A percentile compares a stretch with the other conserved stretches of the same genome.
phyloP scores from a whole-genome alignment of 1,140 invertebrate genomes.

The Drosophila leontia region DNA sequence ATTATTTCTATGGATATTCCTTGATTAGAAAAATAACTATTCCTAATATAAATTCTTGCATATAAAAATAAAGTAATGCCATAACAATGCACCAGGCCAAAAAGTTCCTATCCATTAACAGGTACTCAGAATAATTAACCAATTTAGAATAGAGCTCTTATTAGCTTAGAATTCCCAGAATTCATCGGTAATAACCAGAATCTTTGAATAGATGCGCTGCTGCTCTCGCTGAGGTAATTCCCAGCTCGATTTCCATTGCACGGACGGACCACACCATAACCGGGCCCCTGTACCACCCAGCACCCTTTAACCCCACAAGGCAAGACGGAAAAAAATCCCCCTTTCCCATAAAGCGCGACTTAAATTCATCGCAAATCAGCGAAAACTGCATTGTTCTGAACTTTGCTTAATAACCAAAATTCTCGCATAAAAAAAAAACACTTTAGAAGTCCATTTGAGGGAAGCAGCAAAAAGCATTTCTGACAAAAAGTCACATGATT shows the following conservation, averaged over 20 bases:
- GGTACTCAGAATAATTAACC: slow-evolving; percentile 5
- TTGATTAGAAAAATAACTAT: neutral
- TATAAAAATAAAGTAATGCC: neutral
- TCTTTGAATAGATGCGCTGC: slow-evolving; percentile 22
- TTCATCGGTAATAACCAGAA: slow-evolving; percentile 26
- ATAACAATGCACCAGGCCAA: neutral
- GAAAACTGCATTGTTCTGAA: slow-evolving; percentile 72
- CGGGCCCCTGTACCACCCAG: neutral
- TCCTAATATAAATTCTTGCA: neutral
- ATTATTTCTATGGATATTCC: neutral
- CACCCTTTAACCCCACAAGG: slow-evolving; percentile 12
- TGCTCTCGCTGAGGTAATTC: slow-evolving; percentile 31
- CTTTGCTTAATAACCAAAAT: slow-evolving; percentile 68
- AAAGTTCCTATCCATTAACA: neutral
- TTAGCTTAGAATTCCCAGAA: slow-evolving; percentile 39
- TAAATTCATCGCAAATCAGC: slow-evolving; percentile 37
- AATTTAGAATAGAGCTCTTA: slow-evolving; percentile 23
- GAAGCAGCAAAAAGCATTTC: slow-evolving; percentile 29
- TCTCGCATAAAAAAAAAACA: slow-evolving; percentile 65
- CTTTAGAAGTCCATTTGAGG: slow-evolving; percentile 40
- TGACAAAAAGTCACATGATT: slow-evolving; percentile 77
- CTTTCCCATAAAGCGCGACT: slow-evolving; percentile 40
- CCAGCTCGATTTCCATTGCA: slow-evolving; percentile 34
- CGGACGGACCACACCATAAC: slow-evolving; percentile 12
- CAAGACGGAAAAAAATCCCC: slow-evolving; percentile 11